A percentile compares a stretch with the other conserved stretches of the same genome.
phyloP scores from a whole-genome alignment of 2,113 vertebrate species.

The Barbus barbus region DNA sequence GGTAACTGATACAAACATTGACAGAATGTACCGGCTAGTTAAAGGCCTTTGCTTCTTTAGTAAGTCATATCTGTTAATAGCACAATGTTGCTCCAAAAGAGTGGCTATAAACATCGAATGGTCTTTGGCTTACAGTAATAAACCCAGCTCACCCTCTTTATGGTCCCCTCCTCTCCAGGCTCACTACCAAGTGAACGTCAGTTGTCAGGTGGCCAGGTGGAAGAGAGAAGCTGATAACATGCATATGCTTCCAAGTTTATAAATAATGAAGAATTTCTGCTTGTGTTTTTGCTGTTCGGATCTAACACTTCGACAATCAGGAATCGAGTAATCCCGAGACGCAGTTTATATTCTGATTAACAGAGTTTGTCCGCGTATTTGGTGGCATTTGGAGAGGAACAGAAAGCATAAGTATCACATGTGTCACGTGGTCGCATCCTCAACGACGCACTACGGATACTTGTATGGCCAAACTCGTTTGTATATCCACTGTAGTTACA shows the following conservation, averaged over 20 bases:
- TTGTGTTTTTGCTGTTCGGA: background rate
- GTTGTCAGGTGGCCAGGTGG: conserved; percentile 18
- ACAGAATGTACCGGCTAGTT: background rate
- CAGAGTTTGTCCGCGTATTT: background rate
- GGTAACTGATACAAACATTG: background rate
- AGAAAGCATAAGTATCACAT: conserved; percentile 33
- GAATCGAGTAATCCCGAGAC: background rate
- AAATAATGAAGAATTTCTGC: background rate
- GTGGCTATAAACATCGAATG: background rate
- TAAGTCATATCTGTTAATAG: background rate
- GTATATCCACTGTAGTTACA: background rate
- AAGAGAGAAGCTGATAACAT: conserved; percentile 15
- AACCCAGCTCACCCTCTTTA: conserved; percentile 5
- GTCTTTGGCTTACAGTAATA: background rate
- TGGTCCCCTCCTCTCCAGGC: conserved; percentile 20
- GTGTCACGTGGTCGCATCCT: conserved; percentile 55
- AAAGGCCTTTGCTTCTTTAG: conserved; percentile 7
- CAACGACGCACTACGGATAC: conserved; percentile 69
- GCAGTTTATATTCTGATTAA: background rate
- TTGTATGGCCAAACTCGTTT: conserved; percentile 26
- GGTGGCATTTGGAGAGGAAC: conserved; percentile 55
- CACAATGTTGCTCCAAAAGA: background rate
- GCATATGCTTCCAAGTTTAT: conserved; percentile 21
- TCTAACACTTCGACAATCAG: background rate
- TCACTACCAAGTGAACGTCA: conserved; percentile 29